Base-by-base conservation (phyloP, 2,113 vertebrate species). In the Talpa occidentalis region DNA sequence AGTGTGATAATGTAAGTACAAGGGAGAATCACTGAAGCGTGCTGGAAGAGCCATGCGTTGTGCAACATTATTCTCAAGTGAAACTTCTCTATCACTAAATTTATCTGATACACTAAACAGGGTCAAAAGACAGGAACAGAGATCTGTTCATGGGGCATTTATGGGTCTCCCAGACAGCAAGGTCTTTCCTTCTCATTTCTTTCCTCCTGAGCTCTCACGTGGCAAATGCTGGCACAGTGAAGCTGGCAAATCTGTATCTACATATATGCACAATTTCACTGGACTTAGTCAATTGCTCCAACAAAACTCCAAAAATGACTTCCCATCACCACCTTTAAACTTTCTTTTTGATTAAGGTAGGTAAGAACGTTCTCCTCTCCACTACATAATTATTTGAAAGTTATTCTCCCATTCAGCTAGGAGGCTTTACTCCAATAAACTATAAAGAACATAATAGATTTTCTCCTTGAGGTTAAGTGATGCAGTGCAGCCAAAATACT, bases 151-250 rank as follows among this genome's bases (percentile, higher is more conserved):
- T 47, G 17, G 84, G 64, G 88, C 72, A 94, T 86, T 70, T 81
- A 37, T 91, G 74, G 24, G 4, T 91, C 37, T 80, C 80, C 30
- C 44, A 73, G 30, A 92, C 35, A 88, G 26, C 40, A 92, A 54
- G 30, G 60, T 56, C 67, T 92, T 96, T 76, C 70, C 72, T 32
- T 82, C 76, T 78, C 59, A 17, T 82, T 78, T 47, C n/a, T 88
- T 92, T 93, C 37, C 54, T 95, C 59, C 70, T 85, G 44, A 95
- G n/a, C 92, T 89, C 19, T 92, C 81, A 86, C 52, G 74, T 90
- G 47, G 32, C 70, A 95, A 96, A 85, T 72, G 69, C 21, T 88
- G 72, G 91, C 32, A 70, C 12, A 64, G 40, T 60, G 56, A 80
- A 83, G 69, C 72, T 81, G n/a, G 26, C 67, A 69, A 66, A 70